Percentiles rank a stretch among this genome's conserved stretches.
These are phyloP conservation scores for Saccopteryx leptura DNA, from an alignment of 2,113 vertebrate genomes.

Conservation along the genomic window DNA sequence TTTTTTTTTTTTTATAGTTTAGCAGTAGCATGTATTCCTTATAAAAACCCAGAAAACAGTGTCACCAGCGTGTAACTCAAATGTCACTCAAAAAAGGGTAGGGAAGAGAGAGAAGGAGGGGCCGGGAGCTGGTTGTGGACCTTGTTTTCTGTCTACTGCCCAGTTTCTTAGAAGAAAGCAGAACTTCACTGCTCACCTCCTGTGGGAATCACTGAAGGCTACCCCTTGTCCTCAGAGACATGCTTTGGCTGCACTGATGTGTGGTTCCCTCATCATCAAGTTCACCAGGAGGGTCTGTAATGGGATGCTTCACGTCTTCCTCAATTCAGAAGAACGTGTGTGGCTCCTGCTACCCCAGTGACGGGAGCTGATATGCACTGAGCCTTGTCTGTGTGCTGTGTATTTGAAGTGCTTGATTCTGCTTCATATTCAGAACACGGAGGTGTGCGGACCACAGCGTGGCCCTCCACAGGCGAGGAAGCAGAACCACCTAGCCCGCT, in stretches of 20 bases:
- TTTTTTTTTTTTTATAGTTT: accelerated
- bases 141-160: background rate
- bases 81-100: accelerated
- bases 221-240: accelerated
- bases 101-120: background rate
- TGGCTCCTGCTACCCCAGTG: accelerated
- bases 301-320: accelerated
- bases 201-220: accelerated
- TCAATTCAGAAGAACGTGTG: accelerated
- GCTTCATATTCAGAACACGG: too few species aligned
- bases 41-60: background rate
- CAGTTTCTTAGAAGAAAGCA: background rate
- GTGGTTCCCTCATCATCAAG: accelerated
- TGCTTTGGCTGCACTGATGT: accelerated
- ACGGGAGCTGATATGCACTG: accelerated
- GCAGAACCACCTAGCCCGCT: background rate
- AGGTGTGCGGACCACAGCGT: accelerated
- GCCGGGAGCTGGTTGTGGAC: background rate
- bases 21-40: background rate
- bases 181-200: accelerated
- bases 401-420: accelerated
- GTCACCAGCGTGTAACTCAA: background rate
- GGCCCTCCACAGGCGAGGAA: background rate
- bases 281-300: accelerated
- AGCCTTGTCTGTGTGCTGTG: accelerated